These are phyloP conservation scores for Gymnobelideus leadbeateri DNA, from an alignment of 2,113 vertebrate species.

Conservation along the genomic window DNA sequence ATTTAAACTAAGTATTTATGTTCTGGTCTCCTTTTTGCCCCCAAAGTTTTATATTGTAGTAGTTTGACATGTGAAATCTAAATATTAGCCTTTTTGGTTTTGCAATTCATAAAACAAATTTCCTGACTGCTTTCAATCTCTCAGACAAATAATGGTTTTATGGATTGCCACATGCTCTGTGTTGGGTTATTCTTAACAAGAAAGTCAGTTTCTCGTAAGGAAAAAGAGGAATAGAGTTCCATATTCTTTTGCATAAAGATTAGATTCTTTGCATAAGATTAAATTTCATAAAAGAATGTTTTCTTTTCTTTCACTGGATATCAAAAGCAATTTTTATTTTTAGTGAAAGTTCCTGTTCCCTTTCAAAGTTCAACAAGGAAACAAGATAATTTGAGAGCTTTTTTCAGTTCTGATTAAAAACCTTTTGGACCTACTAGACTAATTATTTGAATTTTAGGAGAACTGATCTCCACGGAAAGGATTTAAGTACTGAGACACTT, in stretches of 20 bases:
- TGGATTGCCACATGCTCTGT: conserved; percentile 13
- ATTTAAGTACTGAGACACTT: conserved; percentile 27
- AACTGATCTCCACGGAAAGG: conserved; percentile 36
- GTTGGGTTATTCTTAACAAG: not conserved
- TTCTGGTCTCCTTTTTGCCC: not conserved
- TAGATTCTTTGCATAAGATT: conserved; percentile 10
- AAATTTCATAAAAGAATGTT: conserved; percentile 48
- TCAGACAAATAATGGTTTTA: conserved; percentile 22
- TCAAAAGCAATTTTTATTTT: not conserved
- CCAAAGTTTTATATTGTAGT: conserved; percentile 14
- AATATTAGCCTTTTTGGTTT: conserved; percentile 19
- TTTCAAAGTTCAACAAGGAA: conserved; percentile 43
- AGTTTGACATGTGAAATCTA: conserved; percentile 35
- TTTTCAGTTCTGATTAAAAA: conserved; percentile 54
- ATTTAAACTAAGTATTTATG: conserved; percentile 14
- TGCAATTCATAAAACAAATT: not conserved
- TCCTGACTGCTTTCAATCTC: conserved; percentile 39
- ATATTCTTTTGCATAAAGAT: conserved; percentile 33
- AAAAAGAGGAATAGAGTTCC: not conserved
- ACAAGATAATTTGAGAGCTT: conserved; percentile 26
- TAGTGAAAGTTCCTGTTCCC: conserved; percentile 8
- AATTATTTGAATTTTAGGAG: conserved; percentile 44
- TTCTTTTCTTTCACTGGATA: conserved; percentile 45
- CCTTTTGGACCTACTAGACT: conserved; percentile 16
- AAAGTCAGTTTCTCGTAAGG: conserved; percentile 56